Base-by-base conservation (phyloP, 2,113 vertebrate genomes). In the Epinephelus fuscoguttatus region DNA sequence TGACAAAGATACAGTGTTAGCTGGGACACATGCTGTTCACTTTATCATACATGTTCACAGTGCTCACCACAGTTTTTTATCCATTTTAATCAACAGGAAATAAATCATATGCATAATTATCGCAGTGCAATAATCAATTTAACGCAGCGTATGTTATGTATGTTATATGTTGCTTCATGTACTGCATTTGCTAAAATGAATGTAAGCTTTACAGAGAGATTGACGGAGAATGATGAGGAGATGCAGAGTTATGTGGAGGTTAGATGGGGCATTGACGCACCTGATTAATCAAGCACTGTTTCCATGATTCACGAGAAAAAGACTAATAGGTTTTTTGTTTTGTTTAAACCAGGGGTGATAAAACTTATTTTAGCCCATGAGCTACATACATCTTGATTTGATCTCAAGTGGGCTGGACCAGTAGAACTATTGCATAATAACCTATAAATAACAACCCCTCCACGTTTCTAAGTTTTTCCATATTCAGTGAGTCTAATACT, bases 41-140 rank as follows among this genome's bases (percentile, higher is more conserved):
- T 50, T 55, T 67, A 80, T 88, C 23, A 82, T 23, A 55, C 66
- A 86, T 33, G 45, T 67, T 68, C 19, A 60, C 75, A 81, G 40
- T 49, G 42, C 80, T 84, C 64, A 84, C 33, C 57, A 59, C 70
- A 77, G 45, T 63, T 73, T 70, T 50, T 82, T 68, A 70, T 70
- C 23, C 14, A 66, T 77, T 86, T 55, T 71, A 78, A 77, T 62
- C 27, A 78, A 64, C 80, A 30, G 40, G 60, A 52, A 86, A 62
- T 57, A 72, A 84, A 74, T 69, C 56, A 78, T 70, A 82, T 60
- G 53, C 68, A 82, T 88, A 71, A 69, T 83, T 78, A 84, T 82
- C 72, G 37, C 84, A 75, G 88, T 93, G 91, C 90, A 93, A 93
- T 94, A 93, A 89, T 75, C 56, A 60, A n/a, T 87, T 61, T 85